Base-by-base conservation (phyloP, 2,113 vertebrate species). In the Sander vitreus region DNA sequence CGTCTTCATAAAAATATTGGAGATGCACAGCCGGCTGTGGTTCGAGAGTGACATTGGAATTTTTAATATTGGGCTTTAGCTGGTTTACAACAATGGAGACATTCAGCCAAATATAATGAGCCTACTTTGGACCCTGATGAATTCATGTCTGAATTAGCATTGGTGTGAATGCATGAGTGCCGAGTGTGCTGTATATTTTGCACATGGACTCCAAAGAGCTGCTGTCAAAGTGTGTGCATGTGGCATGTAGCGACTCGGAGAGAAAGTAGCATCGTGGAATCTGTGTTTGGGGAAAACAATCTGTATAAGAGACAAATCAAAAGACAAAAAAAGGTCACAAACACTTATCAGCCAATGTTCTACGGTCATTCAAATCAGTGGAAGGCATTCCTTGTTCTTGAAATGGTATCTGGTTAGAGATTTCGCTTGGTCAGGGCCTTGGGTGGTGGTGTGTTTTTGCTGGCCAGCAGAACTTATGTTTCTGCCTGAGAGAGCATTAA, bases 401-500 rank as follows among this genome's bases (percentile, higher is more conserved):
- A 67, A 21, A 67, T 13, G 47, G 73, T 33, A 33, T 60, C 16
- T 75, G 33, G 53, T 80, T 76, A 18, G 45, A 80, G 55, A 76
- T 75, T 69, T 15, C 51, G 73, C 90, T 76, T 27, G n/a, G 58
- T 85, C 57, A 27, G 77, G 83, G 69, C 36, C 67, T 90, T 69
- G 76, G 86, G 89, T 86, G 93, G 81, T 10, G 83, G 6, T 45
- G 59, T 90, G 92, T 91, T 94, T 84, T 72, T 90, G 53, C 88
- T 93, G 93, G 90, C 91, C 58, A 12, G 75, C 14, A 78, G 55
- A 76, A 51, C 62, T 76, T 71, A 58, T 25, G 45, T 81, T 83
- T 83, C 78, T 85, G 88, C 80, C 57, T 85, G 57, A 84, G 86
- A 79, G 78, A 86, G 69, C 77, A 50, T 89, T 91, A 87, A 62